Evolutionary conservation across 2,888 invertebrate genomes (phyloP), one percentile per base, ranked within the genome.

Genomic region (Acleris emargana): DNA sequence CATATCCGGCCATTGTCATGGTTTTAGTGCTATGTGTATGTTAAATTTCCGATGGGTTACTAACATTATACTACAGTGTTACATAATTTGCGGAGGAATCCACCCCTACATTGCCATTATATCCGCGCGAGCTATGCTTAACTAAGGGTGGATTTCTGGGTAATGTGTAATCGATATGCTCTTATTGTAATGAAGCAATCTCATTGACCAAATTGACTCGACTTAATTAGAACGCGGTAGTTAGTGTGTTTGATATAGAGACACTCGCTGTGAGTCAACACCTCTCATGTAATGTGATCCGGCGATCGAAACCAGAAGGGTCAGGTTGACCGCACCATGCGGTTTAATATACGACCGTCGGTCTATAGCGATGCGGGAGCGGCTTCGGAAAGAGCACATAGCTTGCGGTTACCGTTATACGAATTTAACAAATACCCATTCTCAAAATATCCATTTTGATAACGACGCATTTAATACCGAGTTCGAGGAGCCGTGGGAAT

Each of bases 1-100:
- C 76, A 81, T 83, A 82, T 89, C 90, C 89, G 88, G 78, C 81
- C 79, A 85, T 88, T 87, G 87, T 87, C 82, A 79, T 75, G 79
- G 76, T 71, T 47, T 42, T 59, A 64, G 22, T 59, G 54, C 32
- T 59, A 51, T 42, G 57, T 53, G 52, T 45, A 57, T 50, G 59
- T 67, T 67, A 61, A 62, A 63, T 54, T 58, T 63, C 62, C 51
- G 47, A 60, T 51, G 28, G 51, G 55, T 28, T 20, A n/a, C n/a
- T n/a, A 51, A 32, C 25, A 47, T 45, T n/a, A 49, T 60, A 55
- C 32, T 64, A 28, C 45, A 45, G 57, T 17, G 47, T 47, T 47
- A 60, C 53, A 49, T 50, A 38, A 53, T 59, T 54, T 28, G 58
- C 64, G 11, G 54, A 47, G 54, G 42, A 47, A 45, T 50, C 25